These are phyloP conservation scores for Sinocyclocheilus anophthalmus DNA, from an alignment of 2,113 vertebrate species.

Conservation along the genomic window DNA sequence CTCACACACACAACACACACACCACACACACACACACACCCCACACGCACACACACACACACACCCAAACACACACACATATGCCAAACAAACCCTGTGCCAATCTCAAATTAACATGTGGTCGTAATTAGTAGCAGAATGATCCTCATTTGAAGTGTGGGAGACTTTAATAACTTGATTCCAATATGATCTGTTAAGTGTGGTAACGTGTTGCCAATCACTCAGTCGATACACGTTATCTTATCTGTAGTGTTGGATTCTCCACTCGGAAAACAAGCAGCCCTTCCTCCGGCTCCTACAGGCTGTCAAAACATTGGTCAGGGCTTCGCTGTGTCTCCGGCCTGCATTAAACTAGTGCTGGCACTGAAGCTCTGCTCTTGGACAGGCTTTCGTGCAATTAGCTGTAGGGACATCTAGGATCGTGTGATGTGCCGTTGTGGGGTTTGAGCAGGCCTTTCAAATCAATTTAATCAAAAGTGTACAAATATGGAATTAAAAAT, in stretches of 20 bases:
- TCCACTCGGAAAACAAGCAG: constrained; percentile 56
- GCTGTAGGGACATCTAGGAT: constrained; percentile 1
- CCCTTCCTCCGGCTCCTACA: constrained; percentile 68
- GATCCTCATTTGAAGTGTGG: constrained; percentile 5
- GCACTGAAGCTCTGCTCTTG: neutral
- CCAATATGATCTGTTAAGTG: neutral
- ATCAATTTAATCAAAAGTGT: constrained; percentile 16
- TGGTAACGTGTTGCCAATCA: constrained; percentile 63
- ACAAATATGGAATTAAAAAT: constrained; percentile 11
- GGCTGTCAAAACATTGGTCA: constrained; percentile 61
- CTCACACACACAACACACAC: constrained; percentile 34
- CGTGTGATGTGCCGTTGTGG: neutral
- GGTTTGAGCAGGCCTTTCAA: constrained; percentile 11
- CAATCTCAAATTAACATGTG: constrained; percentile 21
- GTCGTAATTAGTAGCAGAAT: constrained; percentile 19
- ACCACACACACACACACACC: constrained; percentile 35
- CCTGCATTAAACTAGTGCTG: neutral
- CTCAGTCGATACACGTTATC: constrained; percentile 65
- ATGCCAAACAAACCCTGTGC: constrained; percentile 1
- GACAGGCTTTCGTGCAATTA: neutral
- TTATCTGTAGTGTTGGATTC: constrained; percentile 59
- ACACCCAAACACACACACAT: neutral
- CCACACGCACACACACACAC: constrained; percentile 30
- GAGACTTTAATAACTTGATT: neutral
- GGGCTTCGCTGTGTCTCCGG: constrained; percentile 27